Percentiles rank a stretch among this genome's conserved stretches.
Conservation (phyloP, 2,888 invertebrate genomes). For the Tetranychus truncatus region DNA sequence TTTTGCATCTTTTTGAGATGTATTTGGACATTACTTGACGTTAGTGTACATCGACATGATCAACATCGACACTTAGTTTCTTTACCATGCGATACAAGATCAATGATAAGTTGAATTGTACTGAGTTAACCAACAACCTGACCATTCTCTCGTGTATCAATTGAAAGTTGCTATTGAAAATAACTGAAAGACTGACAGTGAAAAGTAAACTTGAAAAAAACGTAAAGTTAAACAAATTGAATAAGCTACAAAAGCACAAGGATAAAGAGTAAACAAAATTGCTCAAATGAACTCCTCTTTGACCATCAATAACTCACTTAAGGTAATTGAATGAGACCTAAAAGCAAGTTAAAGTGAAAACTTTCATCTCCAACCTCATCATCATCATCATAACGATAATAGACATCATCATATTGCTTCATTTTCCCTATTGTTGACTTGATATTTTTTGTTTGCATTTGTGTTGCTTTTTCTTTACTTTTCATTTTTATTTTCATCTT, state of each 20-base stretch:
- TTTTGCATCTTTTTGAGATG: background rate
- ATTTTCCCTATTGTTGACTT: too few species aligned
- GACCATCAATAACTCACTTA: background rate
- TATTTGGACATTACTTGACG: background rate
- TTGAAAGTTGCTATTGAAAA: background rate
- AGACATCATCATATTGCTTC: background rate
- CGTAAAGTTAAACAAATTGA: too few species aligned
- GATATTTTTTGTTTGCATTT: too few species aligned
- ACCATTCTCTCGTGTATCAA: background rate
- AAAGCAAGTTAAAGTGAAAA: background rate
- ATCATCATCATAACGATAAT: background rate
- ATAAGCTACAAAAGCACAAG: too few species aligned
- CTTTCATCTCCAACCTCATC: too few species aligned
- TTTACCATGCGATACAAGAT: background rate
- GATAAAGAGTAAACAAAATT: background rate
- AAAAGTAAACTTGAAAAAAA: too few species aligned
- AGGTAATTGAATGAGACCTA: background rate
- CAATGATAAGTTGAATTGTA: background rate
- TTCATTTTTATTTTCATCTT: too few species aligned
- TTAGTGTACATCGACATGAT: background rate
- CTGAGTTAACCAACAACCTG: background rate
- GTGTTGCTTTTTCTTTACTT: too few species aligned
- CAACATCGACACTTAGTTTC: too few species aligned
- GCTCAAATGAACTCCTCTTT: conserved; percentile 3
- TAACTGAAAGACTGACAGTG: too few species aligned